These are phyloP conservation scores for Manis pentadactyla DNA, from an alignment of 2,797 vertebrate genomes.

Conservation along the genomic window DNA sequence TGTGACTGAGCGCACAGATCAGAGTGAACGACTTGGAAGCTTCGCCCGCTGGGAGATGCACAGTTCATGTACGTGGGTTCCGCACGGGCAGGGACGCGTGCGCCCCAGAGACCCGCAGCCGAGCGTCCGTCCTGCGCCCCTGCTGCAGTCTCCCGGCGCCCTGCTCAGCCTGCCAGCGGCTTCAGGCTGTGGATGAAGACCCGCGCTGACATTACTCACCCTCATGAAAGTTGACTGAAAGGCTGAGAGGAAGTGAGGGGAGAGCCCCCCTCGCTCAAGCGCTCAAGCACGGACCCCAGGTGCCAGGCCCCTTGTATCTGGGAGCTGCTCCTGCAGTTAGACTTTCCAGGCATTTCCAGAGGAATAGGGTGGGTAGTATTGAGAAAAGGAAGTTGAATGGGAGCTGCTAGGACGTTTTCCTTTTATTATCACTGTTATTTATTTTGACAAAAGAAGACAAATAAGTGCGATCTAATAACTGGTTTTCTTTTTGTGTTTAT, in stretches of 20 bases:
- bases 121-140: background rate
- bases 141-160: background rate
- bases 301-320: background rate
- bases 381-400: background rate
- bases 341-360: background rate
- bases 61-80: too few relatives aligned
- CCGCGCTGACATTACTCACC: background rate
- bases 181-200: background rate
- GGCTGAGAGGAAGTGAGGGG: background rate
- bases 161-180: background rate
- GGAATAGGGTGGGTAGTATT: background rate
- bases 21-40: background rate
- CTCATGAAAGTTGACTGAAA: background rate
- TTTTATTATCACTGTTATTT: background rate
- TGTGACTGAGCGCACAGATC: background rate
- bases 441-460: background rate
- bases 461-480: background rate
- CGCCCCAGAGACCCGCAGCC: too few relatives aligned
- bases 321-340: background rate
- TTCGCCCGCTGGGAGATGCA: background rate
- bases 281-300: background rate
- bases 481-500: background rate
- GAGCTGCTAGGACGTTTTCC: background rate
- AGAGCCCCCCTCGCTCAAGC: background rate
- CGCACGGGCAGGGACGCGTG: too few relatives aligned